phyloP scores from a whole-genome alignment of 2,797 vertebrate genomes.

The Apodemus agrarius region DNA sequence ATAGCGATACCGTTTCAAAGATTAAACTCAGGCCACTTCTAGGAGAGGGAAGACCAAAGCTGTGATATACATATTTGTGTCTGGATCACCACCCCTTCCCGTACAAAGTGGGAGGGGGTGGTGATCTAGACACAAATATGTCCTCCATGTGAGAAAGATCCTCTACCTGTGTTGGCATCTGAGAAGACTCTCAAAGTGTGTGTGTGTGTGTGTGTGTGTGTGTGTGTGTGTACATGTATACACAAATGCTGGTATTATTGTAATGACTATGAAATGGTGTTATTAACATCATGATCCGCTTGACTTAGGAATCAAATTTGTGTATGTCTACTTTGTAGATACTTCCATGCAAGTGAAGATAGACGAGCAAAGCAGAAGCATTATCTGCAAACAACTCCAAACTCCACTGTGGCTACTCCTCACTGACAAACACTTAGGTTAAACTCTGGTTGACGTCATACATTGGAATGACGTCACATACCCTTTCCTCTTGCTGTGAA shows the following conservation, averaged over 20 bases:
- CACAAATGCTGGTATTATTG: not conserved
- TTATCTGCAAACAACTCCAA: not conserved
- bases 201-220: not conserved
- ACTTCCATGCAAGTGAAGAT: not conserved
- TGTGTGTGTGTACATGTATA: not conserved
- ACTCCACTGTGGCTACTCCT: not conserved
- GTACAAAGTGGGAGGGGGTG: not conserved
- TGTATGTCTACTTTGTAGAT: not conserved
- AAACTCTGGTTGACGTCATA: not conserved
- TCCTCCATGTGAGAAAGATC: not conserved
- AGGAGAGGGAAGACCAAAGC: not conserved
- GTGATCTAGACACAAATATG: not conserved
- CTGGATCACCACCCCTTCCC: too few species aligned
- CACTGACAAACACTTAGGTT: not conserved
- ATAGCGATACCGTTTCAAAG: not conserved
- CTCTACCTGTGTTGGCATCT: too few species aligned
- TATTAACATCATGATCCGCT: not conserved
- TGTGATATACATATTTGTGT: too few species aligned
- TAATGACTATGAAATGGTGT: not conserved
- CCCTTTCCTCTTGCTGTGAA: not conserved
- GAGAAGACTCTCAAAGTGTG: not conserved
- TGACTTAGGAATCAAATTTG: not conserved
- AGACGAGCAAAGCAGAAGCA: not conserved
- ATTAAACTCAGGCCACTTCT: not conserved
- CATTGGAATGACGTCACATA: not conserved